Base-by-base conservation (phyloP, 2,888 invertebrate genomes). In the Lucinisca nassula region DNA sequence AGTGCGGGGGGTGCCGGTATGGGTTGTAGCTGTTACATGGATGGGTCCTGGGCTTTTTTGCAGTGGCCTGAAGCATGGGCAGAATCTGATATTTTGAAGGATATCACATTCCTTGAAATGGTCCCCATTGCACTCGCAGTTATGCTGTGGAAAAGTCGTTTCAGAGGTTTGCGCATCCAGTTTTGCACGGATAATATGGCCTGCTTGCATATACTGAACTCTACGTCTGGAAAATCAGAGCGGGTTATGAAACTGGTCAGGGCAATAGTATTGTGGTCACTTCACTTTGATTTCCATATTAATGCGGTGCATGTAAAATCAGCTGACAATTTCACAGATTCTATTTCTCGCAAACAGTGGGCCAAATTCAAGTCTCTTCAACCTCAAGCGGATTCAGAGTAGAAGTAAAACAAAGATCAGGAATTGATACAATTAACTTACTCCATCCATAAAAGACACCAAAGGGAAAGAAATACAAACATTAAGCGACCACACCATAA, bases 321-420 rank as follows among this genome's bases (percentile, higher is more conserved):
- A 58, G 58, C 58, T 58, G 58, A 58, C 58, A 58, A 58, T 58
- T 58, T 58, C 58, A 58, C 58, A 58, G 58, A 58, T 58, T 2
- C 58, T 58, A 58, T 58, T 58, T 58, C 58, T 58, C 58, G 58
- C 58, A 58, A 58, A 58, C 58, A 58, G 58, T 58, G 58, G 58
- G 58, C 58, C 58, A 58, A 58, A 58, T 58, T 58, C 24, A 58
- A 3, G 27, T 58, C n/a, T 2, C 58, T 58, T 58, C 27, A 27
- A 58, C 58, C 58, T 58, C 58, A 58, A 3, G 24, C 58, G 58
- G 58, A 58, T 58, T 58, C 27, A n/a, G 58, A 58, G n/a, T n/a
- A n/a, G n/a, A n/a, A n/a, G n/a, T n/a, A n/a, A n/a, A n/a, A n/a
- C n/a, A n/a, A n/a, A n/a, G n/a, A n/a, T n/a, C n/a, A n/a, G n/a